Conservation (phyloP, 2,797 vertebrate genomes). For the Paguma larvata region DNA sequence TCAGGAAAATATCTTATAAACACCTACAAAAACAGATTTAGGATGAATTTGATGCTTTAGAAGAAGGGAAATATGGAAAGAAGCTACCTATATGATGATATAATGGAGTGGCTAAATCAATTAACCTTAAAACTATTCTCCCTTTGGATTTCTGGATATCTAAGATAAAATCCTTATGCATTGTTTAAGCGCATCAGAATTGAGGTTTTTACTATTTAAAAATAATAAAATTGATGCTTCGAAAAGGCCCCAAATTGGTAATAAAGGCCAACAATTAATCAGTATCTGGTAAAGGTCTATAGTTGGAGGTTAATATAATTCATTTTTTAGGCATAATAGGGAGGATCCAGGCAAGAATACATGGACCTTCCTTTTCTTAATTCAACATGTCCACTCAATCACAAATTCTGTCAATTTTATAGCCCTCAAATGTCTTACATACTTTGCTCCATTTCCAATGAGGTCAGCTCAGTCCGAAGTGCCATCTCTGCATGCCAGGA, state of each 20-base stretch:
- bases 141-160: background rate
- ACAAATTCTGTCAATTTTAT: background rate
- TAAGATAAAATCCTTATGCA: background rate
- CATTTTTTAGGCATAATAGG: background rate
- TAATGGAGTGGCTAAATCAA: background rate
- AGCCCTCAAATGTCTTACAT: background rate
- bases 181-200: background rate
- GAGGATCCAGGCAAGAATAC: background rate
- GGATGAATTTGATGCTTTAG: background rate
- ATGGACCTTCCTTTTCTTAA: background rate
- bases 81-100: background rate
- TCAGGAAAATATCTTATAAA: background rate
- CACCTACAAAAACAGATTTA: background rate
- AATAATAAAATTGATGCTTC: background rate
- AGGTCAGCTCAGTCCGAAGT: background rate
- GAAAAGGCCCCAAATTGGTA: background rate
- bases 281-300: no score
- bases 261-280: background rate
- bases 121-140: background rate
- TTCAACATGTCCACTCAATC: background rate
- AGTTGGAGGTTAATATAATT: background rate
- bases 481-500: background rate
- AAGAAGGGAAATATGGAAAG: background rate
- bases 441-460: background rate
- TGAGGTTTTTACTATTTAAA: background rate